These are phyloP conservation scores for Rhinogobio ventralis DNA, from an alignment of 2,797 vertebrate species.

Conservation along the genomic window DNA sequence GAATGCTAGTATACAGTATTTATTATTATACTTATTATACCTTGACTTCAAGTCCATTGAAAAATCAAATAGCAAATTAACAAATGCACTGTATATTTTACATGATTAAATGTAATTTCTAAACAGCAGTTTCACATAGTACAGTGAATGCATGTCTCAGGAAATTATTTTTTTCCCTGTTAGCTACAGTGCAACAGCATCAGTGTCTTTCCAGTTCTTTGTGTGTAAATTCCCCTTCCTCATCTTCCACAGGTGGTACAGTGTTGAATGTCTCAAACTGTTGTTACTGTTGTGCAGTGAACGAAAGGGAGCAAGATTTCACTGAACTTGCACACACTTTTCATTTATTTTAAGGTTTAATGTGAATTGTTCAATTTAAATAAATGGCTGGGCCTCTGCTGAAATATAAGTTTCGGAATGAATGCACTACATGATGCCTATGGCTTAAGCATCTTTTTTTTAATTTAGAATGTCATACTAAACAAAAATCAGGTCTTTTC, in stretches of 20 bases:
- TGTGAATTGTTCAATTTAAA: conserved; percentile 18
- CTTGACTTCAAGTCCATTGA: too few species aligned
- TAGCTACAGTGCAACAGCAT: too few species aligned
- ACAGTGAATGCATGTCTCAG: too few species aligned
- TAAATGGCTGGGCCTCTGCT: neutral
- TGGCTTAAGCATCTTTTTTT: neutral
- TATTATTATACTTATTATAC: too few species aligned
- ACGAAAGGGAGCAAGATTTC: neutral
- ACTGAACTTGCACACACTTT: too few species aligned
- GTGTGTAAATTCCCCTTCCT: neutral
- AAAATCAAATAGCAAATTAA: too few species aligned
- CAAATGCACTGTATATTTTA: too few species aligned
- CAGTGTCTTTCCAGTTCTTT: neutral
- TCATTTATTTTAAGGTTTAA: neutral
- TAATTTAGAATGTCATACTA: neutral
- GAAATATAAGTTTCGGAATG: neutral
- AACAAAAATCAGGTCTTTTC: neutral
- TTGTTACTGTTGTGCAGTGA: neutral
- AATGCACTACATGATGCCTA: neutral
- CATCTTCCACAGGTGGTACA: neutral
- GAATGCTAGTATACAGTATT: neutral
- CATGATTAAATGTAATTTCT: too few species aligned
- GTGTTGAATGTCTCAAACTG: neutral
- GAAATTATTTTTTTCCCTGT: too few species aligned
- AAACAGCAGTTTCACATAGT: too few species aligned